Evolutionary conservation across 2,888 invertebrate genomes (phyloP).

Genomic region (Netelia inedita): DNA sequence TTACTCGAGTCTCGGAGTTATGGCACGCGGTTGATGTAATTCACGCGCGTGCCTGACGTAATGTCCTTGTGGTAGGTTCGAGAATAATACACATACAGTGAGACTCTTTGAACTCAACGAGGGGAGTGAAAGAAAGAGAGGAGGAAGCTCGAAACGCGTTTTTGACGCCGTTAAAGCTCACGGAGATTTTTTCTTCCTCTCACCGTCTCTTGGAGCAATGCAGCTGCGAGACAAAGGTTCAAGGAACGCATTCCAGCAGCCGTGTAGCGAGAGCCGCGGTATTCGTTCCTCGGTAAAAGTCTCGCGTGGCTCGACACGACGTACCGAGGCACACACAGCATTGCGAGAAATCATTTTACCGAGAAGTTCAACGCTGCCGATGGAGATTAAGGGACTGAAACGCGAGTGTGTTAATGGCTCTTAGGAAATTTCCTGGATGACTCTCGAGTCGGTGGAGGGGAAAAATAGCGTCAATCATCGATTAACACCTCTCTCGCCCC

Average conservation of each 20-base stretch:
- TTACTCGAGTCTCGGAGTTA: constrained; percentile 65
- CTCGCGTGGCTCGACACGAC: constrained; percentile 16
- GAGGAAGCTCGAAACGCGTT: constrained; percentile 11
- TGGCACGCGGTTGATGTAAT: constrained; percentile 75
- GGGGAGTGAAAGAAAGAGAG: neutral
- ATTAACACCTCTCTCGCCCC: constrained; percentile 30
- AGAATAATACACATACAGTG: neutral
- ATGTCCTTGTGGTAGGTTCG: constrained; percentile 70
- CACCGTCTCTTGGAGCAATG: neutral
- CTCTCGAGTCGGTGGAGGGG: too few relatives aligned
- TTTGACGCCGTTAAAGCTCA: constrained; percentile 17
- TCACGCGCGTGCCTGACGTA: constrained; percentile 72
- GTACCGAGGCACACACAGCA: neutral
- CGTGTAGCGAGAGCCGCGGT: neutral
- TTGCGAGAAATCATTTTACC: constrained; percentile 67
- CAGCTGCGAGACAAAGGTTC: constrained; percentile 52
- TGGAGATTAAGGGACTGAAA: neutral
- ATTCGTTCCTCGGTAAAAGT: constrained; percentile 15
- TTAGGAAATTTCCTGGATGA: too few relatives aligned
- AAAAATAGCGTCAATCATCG: constrained; percentile 42
- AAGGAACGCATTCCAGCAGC: constrained; percentile 52
- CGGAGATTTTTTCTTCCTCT: neutral
- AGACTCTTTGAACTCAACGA: neutral
- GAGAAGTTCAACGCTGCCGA: constrained; percentile 41
- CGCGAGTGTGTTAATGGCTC: neutral